Conservation (phyloP, 2,797 vertebrate species). For the Pantherophis vulpinus region DNA sequence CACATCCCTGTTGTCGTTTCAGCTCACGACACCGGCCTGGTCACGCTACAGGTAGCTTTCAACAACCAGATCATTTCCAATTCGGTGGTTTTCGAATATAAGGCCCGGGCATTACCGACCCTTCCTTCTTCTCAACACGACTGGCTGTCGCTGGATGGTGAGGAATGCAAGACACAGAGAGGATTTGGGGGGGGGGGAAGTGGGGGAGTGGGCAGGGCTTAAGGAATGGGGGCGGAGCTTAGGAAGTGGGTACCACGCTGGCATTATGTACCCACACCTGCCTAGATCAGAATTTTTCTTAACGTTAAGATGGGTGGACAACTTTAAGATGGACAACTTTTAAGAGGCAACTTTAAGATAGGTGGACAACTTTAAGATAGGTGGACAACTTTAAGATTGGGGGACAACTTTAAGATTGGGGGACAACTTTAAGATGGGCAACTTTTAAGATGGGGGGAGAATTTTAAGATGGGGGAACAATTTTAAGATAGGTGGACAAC, state of each 20-base stretch:
- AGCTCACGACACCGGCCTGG: constrained; percentile 98
- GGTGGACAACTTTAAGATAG: too few relatives aligned
- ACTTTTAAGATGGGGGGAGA: too few relatives aligned
- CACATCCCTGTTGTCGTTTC: constrained; percentile 29
- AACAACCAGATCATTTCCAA: constrained; percentile 99
- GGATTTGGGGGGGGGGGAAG: not conserved
- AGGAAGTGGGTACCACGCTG: not conserved
- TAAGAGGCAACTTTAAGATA: too few relatives aligned
- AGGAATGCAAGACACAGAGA: constrained; percentile 20
- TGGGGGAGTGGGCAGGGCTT: not conserved
- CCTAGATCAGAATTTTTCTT: not conserved
- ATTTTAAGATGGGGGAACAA: too few relatives aligned
- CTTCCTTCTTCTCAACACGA: constrained; percentile 98
- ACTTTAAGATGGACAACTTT: too few relatives aligned
- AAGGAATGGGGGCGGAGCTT: not conserved
- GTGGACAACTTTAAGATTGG: too few relatives aligned
- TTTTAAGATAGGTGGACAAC: too few relatives aligned
- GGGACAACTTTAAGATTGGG: too few relatives aligned
- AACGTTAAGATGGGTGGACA: not conserved
- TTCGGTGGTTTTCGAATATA: constrained; percentile 98
- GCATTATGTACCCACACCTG: not conserved
- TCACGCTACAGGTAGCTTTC: constrained; percentile 97
- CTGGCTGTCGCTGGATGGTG: constrained; percentile 98
- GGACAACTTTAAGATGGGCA: too few relatives aligned
- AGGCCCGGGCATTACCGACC: constrained; percentile 92